Percentiles rank a stretch among this genome's conserved stretches.
phyloP scores from a whole-genome alignment of 30 jellyfish, hydroid and myxozoan species.

The Aurelia aurita region DNA sequence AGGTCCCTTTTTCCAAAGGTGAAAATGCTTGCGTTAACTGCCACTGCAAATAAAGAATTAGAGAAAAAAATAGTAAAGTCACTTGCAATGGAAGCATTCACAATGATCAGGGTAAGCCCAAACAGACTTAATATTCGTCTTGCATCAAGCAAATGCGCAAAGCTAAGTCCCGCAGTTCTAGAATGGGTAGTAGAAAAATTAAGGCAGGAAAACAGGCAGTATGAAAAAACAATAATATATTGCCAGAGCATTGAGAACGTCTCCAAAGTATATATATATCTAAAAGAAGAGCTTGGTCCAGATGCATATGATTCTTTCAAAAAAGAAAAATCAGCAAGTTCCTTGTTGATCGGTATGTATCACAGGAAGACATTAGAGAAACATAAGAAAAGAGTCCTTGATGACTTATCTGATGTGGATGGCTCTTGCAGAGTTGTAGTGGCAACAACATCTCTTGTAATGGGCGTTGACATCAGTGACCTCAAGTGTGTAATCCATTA shows the following conservation, averaged over 20 bases:
- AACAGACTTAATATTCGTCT: conserved; percentile 18
- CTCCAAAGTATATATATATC: conserved; percentile 6
- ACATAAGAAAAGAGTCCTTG: conserved; percentile 17
- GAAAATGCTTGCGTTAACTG: conserved; percentile 28
- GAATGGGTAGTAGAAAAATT: conserved; percentile 23
- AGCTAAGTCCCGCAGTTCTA: conserved; percentile 11
- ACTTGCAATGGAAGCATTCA: conserved; percentile 14
- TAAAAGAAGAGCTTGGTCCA: conserved; percentile 30
- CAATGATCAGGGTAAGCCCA: conserved; percentile 32
- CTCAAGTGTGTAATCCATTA: conserved; percentile 18
- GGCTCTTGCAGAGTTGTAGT: conserved; percentile 47
- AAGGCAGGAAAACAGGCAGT: conserved; percentile 1
- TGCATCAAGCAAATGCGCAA: background rate
- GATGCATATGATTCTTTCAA: background rate
- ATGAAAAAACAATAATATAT: conserved; percentile 23
- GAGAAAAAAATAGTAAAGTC: conserved; percentile 36
- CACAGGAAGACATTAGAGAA: conserved; percentile 21
- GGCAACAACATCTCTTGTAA: conserved; percentile 46
- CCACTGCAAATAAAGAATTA: conserved; percentile 19
- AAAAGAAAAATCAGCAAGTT: background rate
- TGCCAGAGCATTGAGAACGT: conserved; percentile 43
- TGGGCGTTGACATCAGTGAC: conserved; percentile 49
- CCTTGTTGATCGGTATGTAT: conserved; percentile 27
- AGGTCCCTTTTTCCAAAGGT: conserved; percentile 11
- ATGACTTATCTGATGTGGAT: background rate